Conservation (phyloP, 2,888 invertebrate species). For the Ochropleura plecta region DNA sequence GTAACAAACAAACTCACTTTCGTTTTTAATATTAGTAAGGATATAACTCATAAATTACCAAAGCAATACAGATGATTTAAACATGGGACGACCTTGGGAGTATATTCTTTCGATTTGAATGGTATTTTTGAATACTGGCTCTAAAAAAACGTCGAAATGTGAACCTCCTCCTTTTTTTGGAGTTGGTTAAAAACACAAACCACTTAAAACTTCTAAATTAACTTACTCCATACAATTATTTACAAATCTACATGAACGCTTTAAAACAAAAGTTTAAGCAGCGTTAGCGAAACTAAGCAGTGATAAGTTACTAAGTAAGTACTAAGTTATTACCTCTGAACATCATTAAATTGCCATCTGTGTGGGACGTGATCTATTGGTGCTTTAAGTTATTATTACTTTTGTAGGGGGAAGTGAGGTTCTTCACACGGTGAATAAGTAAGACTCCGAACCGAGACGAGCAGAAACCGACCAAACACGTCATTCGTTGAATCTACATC, state of each 20-base stretch:
- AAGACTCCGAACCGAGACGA: not conserved
- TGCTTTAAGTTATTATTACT: slow-evolving; percentile 33
- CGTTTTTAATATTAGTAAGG: too few relatives aligned
- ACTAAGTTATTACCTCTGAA: slow-evolving; percentile 52
- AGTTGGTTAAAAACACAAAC: not conserved
- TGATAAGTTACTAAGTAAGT: slow-evolving; percentile 49
- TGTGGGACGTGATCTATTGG: slow-evolving; percentile 28
- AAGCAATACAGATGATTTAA: too few relatives aligned
- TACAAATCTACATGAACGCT: slow-evolving; percentile 23
- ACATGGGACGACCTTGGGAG: too few relatives aligned
- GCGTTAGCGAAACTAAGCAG: slow-evolving; percentile 29
- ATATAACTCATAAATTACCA: too few relatives aligned
- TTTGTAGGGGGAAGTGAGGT: slow-evolving; percentile 1
- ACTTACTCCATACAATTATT: slow-evolving; percentile 26
- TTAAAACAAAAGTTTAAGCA: slow-evolving; percentile 39
- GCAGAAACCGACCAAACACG: not conserved
- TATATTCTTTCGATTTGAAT: too few relatives aligned
- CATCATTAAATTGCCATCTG: slow-evolving; percentile 52
- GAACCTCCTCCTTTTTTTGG: too few relatives aligned
- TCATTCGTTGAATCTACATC: not conserved
- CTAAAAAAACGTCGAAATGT: too few relatives aligned
- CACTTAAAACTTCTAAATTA: not conserved
- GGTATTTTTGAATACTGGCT: too few relatives aligned
- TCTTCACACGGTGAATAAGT: not conserved
- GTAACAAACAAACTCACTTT: too few relatives aligned